These are phyloP conservation scores for Carterocephalus palaemon DNA, from an alignment of 2,888 invertebrate species.

Conservation along the genomic window DNA sequence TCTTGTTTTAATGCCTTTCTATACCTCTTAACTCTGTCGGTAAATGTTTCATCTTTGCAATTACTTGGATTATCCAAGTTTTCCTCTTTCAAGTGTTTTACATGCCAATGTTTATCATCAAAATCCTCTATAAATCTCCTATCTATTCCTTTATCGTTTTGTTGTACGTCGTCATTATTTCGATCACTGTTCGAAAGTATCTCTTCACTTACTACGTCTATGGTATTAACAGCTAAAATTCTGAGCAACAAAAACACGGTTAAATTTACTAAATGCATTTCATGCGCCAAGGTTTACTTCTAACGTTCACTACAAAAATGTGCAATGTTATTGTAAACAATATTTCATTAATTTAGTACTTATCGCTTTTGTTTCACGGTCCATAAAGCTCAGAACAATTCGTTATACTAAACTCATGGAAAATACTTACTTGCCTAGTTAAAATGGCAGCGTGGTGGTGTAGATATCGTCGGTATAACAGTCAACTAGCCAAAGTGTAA, in stretches of 20 bases:
- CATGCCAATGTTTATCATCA: constrained; percentile 48
- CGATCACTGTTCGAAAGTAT: not conserved
- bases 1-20: constrained; percentile 46
- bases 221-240: constrained; percentile 1
- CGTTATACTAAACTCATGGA: constrained; percentile 29
- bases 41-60: constrained; percentile 44
- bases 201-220: constrained; percentile 14
- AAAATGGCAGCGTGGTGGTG: too few relatives aligned
- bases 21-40: constrained; percentile 43
- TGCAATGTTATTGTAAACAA: constrained; percentile 5
- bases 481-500: too few relatives aligned
- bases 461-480: too few relatives aligned
- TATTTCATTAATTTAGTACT: constrained; percentile 18
- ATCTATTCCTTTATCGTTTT: constrained; percentile 14
- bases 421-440: too few relatives aligned
- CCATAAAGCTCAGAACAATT: constrained; percentile 12
- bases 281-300: not conserved
- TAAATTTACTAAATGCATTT: constrained; percentile 7
- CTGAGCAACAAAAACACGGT: not conserved
- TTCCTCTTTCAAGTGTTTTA: constrained; percentile 45
- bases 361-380: constrained; percentile 8
- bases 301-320: too few relatives aligned
- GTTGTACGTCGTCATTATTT: constrained; percentile 10
- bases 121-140: constrained; percentile 44
- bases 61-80: constrained; percentile 36